These are phyloP conservation scores for Cydia pomonella DNA, from an alignment of 1,140 invertebrate species.

Conservation along the genomic window DNA sequence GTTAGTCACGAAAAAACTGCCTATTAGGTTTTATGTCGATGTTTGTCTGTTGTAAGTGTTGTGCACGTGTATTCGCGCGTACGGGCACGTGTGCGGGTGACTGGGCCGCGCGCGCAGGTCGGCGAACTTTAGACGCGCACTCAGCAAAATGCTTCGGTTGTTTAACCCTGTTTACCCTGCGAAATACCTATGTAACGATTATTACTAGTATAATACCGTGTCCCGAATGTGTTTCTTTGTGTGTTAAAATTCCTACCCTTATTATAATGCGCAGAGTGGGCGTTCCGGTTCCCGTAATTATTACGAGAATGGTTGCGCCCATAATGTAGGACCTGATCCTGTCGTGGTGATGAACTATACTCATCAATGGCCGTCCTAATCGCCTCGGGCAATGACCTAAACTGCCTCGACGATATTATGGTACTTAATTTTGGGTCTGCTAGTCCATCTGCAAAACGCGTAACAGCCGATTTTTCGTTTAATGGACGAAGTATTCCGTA, in stretches of 20 bases:
- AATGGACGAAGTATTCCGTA: conserved; percentile 17
- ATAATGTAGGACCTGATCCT: background rate
- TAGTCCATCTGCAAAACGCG: conserved; percentile 31
- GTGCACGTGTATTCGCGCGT: background rate
- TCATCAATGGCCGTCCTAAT: conserved; percentile 30
- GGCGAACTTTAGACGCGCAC: background rate
- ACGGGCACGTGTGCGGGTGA: background rate
- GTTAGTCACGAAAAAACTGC: conserved; percentile 31
- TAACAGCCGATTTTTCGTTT: conserved; percentile 31
- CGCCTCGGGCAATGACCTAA: conserved; percentile 22
- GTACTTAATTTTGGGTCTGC: conserved; percentile 11
- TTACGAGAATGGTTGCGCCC: background rate
- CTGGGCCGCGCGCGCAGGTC: background rate
- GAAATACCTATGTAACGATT: too few species aligned
- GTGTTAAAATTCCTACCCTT: background rate
- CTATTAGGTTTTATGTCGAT: background rate
- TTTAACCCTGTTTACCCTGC: too few species aligned
- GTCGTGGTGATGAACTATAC: background rate
- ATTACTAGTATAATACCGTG: background rate
- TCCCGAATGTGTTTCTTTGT: background rate
- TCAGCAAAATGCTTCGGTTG: too few species aligned
- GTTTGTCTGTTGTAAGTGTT: background rate
- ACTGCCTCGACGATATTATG: conserved; percentile 16
- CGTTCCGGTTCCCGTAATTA: too few species aligned
- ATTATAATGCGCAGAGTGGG: background rate